Evolutionary conservation across 2,888 invertebrate genomes (phyloP).

Genomic region (Drosophila koepferae): DNA sequence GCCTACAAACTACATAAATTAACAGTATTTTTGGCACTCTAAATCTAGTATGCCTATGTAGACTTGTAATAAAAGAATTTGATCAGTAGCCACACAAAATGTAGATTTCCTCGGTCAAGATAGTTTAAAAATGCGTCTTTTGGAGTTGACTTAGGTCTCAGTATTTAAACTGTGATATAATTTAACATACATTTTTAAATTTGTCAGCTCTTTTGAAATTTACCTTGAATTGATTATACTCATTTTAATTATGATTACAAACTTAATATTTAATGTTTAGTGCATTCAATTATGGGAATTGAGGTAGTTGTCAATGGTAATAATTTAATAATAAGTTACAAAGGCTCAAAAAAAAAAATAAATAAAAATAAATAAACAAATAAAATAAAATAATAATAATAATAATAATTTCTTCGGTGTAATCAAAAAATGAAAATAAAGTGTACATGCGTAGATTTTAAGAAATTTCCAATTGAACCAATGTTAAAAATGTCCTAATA

Average conservation of each 20-base stretch:
- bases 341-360: not conserved
- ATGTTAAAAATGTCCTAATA: conserved; percentile 24
- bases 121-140: conserved; percentile 19
- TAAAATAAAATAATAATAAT: not conserved
- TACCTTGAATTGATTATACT: conserved; percentile 13
- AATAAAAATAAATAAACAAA: not conserved
- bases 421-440: not conserved
- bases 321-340: not conserved
- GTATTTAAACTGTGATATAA: conserved; percentile 52
- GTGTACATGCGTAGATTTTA: conserved; percentile 4
- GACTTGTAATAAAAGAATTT: conserved; percentile 42
- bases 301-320: conserved; percentile 1
- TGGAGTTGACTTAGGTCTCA: conserved; percentile 46
- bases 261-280: not conserved
- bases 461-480: not conserved
- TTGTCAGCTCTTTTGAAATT: conserved; percentile 4
- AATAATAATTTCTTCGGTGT: no score
- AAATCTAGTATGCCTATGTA: conserved; percentile 40
- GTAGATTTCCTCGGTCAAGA: conserved; percentile 24
- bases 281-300: not conserved
- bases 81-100: conserved; percentile 31
- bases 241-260: conserved; percentile 8
- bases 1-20: conserved; percentile 54
- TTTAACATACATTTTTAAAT: conserved; percentile 19
- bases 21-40: conserved; percentile 35